Base-by-base conservation (phyloP, 2,113 vertebrate species). In the Turnix velox region DNA sequence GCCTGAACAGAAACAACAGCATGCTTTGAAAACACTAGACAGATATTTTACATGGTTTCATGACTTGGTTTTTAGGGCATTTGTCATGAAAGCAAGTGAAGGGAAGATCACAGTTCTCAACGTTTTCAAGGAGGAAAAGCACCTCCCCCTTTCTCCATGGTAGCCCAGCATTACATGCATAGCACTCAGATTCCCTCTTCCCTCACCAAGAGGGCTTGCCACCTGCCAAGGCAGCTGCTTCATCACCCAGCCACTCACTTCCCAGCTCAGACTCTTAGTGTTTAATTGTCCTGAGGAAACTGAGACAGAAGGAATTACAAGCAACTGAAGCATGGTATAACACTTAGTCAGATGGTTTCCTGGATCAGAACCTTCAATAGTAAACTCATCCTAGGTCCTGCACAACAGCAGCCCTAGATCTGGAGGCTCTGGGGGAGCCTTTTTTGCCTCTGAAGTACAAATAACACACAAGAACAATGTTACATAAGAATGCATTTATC, bases 401-500 rank as follows among this genome's bases (percentile, higher is more conserved):
- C 27, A 81, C 18, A n/a, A 33, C 0, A 0, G 24, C 69, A 80
- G 48, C 65, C 19, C 27, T 48, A 45, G 24, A 13, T 48, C 16
- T 68, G 17, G 25, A 22, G 8, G 17, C 4, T 49, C 4, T 49
- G 17, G 58, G 37, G 40, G 51, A 48, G 25, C 33, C 90, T 73
- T 58, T 10, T 39, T 72, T 94, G 81, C 62, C 55, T 4, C 2
- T 69, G 42, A 74, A 93, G 27, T 46, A 65, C 33, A 57, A 73
- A 45, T 30, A 88, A 57, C 66, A 52, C 48, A 54, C 4, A 7
- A 35, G 31, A 74, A 67, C 27, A 28, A 77, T 25, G 59, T 43
- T 46, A 46, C 5, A 49, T 33, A 92, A 62, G 74, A 97, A 87
- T 16, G 78, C 54, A 79, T 89, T 86, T 88, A 71, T 94, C 78